phyloP scores from a whole-genome alignment of 1,140 invertebrate species.

The Drosophila tsacasi region DNA sequence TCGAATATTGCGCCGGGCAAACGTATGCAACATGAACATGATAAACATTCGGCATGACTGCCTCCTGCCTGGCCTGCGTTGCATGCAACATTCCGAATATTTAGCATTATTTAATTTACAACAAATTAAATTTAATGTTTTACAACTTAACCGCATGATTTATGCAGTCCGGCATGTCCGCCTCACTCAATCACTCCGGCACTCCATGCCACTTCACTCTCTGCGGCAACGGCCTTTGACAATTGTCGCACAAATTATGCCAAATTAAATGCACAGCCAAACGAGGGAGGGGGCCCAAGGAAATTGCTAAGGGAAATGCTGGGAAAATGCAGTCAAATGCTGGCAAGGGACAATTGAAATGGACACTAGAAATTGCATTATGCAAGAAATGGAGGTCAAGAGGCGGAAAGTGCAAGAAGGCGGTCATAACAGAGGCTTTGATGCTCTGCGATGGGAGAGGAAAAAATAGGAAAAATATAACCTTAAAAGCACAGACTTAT shows the following conservation, averaged over 20 bases:
- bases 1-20: constrained; percentile 60
- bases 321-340: constrained; percentile 14
- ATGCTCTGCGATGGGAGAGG: neutral
- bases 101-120: constrained; percentile 79
- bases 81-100: constrained; percentile 57
- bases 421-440: neutral
- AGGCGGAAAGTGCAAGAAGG: neutral
- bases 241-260: constrained; percentile 71
- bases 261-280: constrained; percentile 69
- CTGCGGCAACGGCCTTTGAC: constrained; percentile 30
- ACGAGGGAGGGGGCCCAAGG: neutral
- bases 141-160: constrained; percentile 72
- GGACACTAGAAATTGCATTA: constrained; percentile 41
- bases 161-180: constrained; percentile 53
- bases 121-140: constrained; percentile 80
- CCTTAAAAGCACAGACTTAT: neutral
- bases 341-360: constrained; percentile 33
- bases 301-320: constrained; percentile 15
- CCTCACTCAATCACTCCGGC: constrained; percentile 35
- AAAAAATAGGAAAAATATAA: neutral
- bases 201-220: constrained; percentile 2
- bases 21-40: constrained; percentile 63
- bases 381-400: constrained; percentile 28
- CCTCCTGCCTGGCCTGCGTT: neutral
- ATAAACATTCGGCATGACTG: constrained; percentile 52